Evolutionary conservation across 1,140 invertebrate species (phyloP), one percentile per base, ranked within the genome.

Genomic region (Aphis craccivora): DNA sequence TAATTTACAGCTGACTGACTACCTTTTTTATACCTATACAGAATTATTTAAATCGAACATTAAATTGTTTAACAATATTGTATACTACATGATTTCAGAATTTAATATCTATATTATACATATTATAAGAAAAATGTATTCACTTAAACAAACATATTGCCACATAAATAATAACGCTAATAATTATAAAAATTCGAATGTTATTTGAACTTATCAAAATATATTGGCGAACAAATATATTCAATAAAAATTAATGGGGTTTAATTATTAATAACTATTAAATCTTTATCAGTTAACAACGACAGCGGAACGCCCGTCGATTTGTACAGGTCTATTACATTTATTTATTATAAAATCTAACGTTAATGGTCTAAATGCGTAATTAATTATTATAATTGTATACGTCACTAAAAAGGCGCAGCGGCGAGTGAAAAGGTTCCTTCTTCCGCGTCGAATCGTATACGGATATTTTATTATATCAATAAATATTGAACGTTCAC

Each of bases 361-460:
- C 4, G 5, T 30, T 76, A 30, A 30, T 60, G 18, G 18, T n/a
- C 60, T 11, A n/a, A n/a, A 76, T 18, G 30, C 3, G 60, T 67
- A 76, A 76, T 76, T 76, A 76, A 76, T 76, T 76, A 76, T 76
- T 76, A 76, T 76, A n/a, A 76, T 76, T 76, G 4, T 76, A 76
- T 76, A 76, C 30, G 60, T 35, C 9, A n/a, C 60, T 14, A 20
- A 76, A 76, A 76, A 76, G 14, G 60, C 60, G 4, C 60, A n/a
- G 30, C n/a, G 60, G 30, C 9, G 30, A 18, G 60, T 76, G 30
- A 76, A 76, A 76, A n/a, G 60, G 60, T 76, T 18, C 14, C 60
- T 76, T 76, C 60, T 76, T 76, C n/a, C n/a, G 60, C 30, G 9
- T n/a, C 14, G 11, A 76, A 14, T 76, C 60, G n/a, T 76, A 40